Evolutionary conservation across 2,113 vertebrate species (phyloP).

Genomic region (Onychorhynchus coronatus): DNA sequence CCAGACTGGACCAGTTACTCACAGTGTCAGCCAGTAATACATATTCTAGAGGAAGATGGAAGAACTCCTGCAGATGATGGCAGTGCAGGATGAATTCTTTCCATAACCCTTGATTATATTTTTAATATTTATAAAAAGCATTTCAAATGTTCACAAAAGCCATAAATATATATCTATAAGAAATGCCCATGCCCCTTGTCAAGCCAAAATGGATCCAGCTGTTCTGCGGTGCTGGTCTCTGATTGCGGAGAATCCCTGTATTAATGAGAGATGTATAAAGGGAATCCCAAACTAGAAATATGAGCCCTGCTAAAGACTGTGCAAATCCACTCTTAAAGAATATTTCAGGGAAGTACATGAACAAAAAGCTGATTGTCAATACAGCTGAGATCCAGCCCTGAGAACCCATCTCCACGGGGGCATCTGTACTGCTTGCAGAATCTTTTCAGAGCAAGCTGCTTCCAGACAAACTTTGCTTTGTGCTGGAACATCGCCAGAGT

Average conservation of each 20-base stretch:
- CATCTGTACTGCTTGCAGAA: not conserved
- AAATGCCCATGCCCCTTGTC: constrained; percentile 59
- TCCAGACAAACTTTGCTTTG: not conserved
- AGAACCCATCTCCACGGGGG: not conserved
- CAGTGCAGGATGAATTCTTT: constrained; percentile 51
- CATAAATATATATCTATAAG: constrained; percentile 51
- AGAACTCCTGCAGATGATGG: constrained; percentile 53
- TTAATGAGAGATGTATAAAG: constrained; percentile 56
- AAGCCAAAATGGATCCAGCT: constrained; percentile 64
- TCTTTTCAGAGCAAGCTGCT: not conserved
- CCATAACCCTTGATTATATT: constrained; percentile 59
- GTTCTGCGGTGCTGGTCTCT: constrained; percentile 42
- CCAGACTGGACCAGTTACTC: constrained; percentile 47
- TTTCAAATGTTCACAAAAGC: constrained; percentile 18
- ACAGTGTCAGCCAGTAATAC: constrained; percentile 26
- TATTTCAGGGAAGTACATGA: not conserved
- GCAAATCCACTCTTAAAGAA: constrained; percentile 10
- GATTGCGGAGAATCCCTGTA: constrained; percentile 47
- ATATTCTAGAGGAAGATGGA: constrained; percentile 52
- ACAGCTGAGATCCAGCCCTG: not conserved
- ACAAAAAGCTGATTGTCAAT: not conserved
- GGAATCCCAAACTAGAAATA: constrained; percentile 63
- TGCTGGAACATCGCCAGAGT: not conserved
- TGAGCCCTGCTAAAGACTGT: constrained; percentile 29
- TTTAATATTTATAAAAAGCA: constrained; percentile 58